A percentile compares a stretch with the other conserved stretches of the same genome.
phyloP scores from a whole-genome alignment of 2,113 vertebrate species.

The Silurus asotus region DNA sequence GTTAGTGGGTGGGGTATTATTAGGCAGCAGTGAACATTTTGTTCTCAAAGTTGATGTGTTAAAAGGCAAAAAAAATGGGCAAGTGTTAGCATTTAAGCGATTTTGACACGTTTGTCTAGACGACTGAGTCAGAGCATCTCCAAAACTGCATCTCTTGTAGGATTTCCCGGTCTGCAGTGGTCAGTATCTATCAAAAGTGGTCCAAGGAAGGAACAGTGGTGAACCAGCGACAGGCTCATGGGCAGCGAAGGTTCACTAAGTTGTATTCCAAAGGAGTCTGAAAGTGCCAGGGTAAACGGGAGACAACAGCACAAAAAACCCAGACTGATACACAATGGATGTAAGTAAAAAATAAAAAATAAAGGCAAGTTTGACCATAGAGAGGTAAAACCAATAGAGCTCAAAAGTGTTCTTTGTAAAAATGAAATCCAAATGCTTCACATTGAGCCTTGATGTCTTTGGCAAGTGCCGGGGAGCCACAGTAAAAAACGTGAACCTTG shows the following conservation, averaged over 20 bases:
- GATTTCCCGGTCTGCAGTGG: not conserved
- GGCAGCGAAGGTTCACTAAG: too few relatives aligned
- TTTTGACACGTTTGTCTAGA: too few relatives aligned
- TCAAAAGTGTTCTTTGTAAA: conserved; percentile 87
- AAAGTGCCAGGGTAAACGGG: conserved; percentile 12
- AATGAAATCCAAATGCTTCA: conserved; percentile 78
- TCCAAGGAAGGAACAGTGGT: too few relatives aligned
- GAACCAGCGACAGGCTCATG: too few relatives aligned
- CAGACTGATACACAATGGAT: not conserved
- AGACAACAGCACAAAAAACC: not conserved
- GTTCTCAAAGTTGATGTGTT: too few relatives aligned
- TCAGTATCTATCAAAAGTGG: too few relatives aligned
- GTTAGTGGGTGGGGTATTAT: too few relatives aligned
- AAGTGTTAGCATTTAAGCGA: too few relatives aligned
- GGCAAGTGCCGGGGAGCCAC: conserved; percentile 78
- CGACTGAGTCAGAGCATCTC: too few relatives aligned
- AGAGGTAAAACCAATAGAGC: not conserved
- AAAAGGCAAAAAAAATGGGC: too few relatives aligned
- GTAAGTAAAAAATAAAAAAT: not conserved
- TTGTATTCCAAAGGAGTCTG: not conserved
- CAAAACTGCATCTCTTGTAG: too few relatives aligned
- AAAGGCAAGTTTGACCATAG: not conserved
- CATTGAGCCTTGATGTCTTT: conserved; percentile 78
- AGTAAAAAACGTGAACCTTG: conserved; percentile 86
- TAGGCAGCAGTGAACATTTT: too few relatives aligned